phyloP scores from a whole-genome alignment of 2,113 vertebrate species.

The Empidonax traillii region DNA sequence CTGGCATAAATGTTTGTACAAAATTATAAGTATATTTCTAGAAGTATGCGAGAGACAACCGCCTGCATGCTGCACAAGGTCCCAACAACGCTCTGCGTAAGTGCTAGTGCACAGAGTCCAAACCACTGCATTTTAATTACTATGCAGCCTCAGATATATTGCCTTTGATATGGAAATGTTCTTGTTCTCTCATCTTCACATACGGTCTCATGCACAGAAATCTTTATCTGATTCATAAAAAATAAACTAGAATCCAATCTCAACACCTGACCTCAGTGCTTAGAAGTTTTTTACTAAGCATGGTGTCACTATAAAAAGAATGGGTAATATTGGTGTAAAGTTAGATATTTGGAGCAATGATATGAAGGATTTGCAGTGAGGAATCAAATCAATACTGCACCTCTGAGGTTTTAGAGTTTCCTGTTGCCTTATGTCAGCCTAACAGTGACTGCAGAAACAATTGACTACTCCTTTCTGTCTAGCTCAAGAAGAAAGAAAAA shows the following conservation, averaged over 20 bases:
- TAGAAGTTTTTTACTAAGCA: slow-evolving; percentile 85
- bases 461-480: slow-evolving; percentile 12
- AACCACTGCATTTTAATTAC: slow-evolving; percentile 99
- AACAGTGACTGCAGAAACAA: slow-evolving; percentile 61
- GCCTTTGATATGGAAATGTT: slow-evolving; percentile 99
- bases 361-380: slow-evolving; percentile 76
- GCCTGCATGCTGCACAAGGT: slow-evolving; percentile 85
- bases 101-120: slow-evolving; percentile 79
- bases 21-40: slow-evolving; percentile 92
- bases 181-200: slow-evolving; percentile 89
- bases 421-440: slow-evolving; percentile 59
- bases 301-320: slow-evolving; percentile 86
- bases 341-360: slow-evolving; percentile 80
- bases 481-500: slow-evolving; percentile 50
- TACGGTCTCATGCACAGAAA: slow-evolving; percentile 88
- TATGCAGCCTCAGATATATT: slow-evolving; percentile 87
- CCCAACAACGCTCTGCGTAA: slow-evolving; percentile 82
- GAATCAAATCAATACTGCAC: slow-evolving; percentile 75
- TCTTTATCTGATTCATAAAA: slow-evolving; percentile 98
- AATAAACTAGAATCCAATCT: slow-evolving; percentile 91
- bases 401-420: slow-evolving; percentile 71
- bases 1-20: slow-evolving; percentile 90
- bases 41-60: slow-evolving; percentile 84
- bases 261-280: slow-evolving; percentile 89
- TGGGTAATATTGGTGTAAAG: slow-evolving; percentile 83